Conservation (phyloP, 2,888 invertebrate species). For the Drosophila tanythrix region DNA sequence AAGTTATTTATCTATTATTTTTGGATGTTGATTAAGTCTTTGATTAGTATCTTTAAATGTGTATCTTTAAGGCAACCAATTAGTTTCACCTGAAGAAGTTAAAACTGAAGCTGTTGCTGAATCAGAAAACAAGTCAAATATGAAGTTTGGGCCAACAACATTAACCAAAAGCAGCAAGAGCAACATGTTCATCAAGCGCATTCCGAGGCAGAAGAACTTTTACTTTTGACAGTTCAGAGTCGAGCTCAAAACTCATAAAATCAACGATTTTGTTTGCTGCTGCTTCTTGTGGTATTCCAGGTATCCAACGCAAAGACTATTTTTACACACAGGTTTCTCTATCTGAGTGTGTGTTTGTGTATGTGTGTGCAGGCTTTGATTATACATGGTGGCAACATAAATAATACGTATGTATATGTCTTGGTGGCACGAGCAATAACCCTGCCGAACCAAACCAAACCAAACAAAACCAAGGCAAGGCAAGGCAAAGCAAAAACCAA, state of each 20-base stretch:
- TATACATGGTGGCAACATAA: constrained; percentile 68
- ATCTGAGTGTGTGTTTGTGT: constrained; percentile 6
- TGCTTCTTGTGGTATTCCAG: constrained; percentile 41
- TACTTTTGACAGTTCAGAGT: constrained; percentile 66
- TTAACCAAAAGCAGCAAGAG: constrained; percentile 7
- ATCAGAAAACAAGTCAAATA: constrained; percentile 1
- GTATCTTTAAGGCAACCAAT: constrained; percentile 42
- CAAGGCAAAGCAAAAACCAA: constrained; percentile 19
- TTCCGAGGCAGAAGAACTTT: constrained; percentile 75
- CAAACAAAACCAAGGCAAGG: not conserved
- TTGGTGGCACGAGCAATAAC: constrained; percentile 77
- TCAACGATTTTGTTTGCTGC: constrained; percentile 32
- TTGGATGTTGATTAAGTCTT: constrained; percentile 8
- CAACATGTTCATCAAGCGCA: constrained; percentile 39
- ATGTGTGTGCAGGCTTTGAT: constrained; percentile 51
- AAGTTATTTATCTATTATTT: not conserved
- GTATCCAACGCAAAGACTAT: constrained; percentile 59
- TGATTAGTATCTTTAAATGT: constrained; percentile 14
- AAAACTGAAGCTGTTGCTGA: constrained; percentile 2
- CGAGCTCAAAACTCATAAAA: constrained; percentile 40
- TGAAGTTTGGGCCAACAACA: constrained; percentile 27
- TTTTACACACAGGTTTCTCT: constrained; percentile 68
- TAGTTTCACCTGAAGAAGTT: constrained; percentile 52
- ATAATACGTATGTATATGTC: constrained; percentile 65
- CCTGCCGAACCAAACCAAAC: constrained; percentile 44